Base-by-base conservation (phyloP, 2,113 vertebrate genomes). In the Crotalus helleri region DNA sequence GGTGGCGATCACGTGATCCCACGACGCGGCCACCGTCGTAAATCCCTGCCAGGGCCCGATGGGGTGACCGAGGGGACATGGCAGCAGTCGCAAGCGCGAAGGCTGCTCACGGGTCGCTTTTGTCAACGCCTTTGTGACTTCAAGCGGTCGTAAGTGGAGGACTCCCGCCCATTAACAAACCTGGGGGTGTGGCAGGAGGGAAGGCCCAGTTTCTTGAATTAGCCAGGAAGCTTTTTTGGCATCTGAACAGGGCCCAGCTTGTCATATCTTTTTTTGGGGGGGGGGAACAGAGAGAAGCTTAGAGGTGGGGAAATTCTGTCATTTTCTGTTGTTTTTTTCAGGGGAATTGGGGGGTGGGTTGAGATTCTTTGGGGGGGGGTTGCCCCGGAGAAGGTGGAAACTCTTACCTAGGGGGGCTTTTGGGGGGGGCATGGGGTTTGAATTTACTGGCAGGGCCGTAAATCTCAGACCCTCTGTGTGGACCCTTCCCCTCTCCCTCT, bases 401-500 rank as follows among this genome's bases (percentile, higher is more conserved):
- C 3, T 17, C 11, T 33, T 7, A 6, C 15, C 5, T n/a, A n/a
- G 2, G 13, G 64, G 7, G 64, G n/a, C 64, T 6, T 51, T 49
- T 49, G 33, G 29, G 13, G 64, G 59, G 59, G 8, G 24, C 39
- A 39, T 39, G 39, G 39, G 39, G 64, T 33, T 74, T 33, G n/a
- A 74, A 33, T 74, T 12, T 64, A 26, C 24, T 54, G 24, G 10
- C 13, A 13, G 86, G 44, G 9, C 44, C 29, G 23, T 19, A 2
- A 51, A 33, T 39, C 53, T 6, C 2, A 88, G 13, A n/a, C 4
- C 1, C 5, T 10, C 81, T 85, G 8, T 0, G 4, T 9, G 3
- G 39, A 74, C 29, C 17, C 21, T 46, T 46, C 85, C 26, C 85
- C 44, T 90, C 95, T 91, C 59, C 51, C 69, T 95, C 90, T 93